Percentiles rank a stretch among this genome's conserved stretches.
Evolutionary conservation across 1,140 invertebrate genomes (phyloP).

Genomic region (Panonychus citri): DNA sequence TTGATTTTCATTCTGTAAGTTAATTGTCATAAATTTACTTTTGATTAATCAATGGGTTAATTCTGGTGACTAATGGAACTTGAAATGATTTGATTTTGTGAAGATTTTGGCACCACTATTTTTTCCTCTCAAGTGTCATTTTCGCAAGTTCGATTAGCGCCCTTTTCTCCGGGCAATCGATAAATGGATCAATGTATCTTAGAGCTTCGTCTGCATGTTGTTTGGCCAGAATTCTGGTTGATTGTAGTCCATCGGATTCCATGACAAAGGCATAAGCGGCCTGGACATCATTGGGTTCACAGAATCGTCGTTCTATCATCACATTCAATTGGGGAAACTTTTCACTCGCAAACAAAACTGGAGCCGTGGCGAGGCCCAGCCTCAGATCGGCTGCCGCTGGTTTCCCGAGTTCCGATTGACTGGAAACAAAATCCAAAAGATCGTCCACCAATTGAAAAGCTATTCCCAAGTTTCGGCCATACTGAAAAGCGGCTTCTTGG

Average conservation of each 20-base stretch:
- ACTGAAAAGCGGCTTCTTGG: conserved; percentile 68
- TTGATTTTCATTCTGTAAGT: too few relatives aligned
- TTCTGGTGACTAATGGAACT: neutral
- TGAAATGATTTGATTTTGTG: neutral
- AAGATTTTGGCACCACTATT: conserved; percentile 14
- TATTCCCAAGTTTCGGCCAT: conserved; percentile 82
- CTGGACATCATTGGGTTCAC: conserved; percentile 73
- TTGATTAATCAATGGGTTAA: neutral
- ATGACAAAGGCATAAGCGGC: conserved; percentile 62
- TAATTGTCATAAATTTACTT: neutral
- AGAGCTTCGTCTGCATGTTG: conserved; percentile 71
- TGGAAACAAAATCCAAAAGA: conserved; percentile 85
- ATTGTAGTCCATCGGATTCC: conserved; percentile 52
- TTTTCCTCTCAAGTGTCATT: conserved; percentile 38
- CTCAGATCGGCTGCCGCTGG: conserved; percentile 83
- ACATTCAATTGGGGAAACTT: conserved; percentile 82
- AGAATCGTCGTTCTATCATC: conserved; percentile 87
- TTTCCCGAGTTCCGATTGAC: conserved; percentile 77
- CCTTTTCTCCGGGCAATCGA: conserved; percentile 61
- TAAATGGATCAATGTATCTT: conserved; percentile 43
- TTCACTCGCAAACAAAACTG: conserved; percentile 76
- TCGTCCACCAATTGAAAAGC: conserved; percentile 97
- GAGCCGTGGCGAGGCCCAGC: conserved; percentile 73
- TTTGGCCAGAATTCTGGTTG: conserved; percentile 71
- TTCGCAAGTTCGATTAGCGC: conserved; percentile 52